Evolutionary conservation across 2,888 invertebrate species (phyloP), one percentile per base, ranked within the genome.

Genomic region (Lepidonotus clava): DNA sequence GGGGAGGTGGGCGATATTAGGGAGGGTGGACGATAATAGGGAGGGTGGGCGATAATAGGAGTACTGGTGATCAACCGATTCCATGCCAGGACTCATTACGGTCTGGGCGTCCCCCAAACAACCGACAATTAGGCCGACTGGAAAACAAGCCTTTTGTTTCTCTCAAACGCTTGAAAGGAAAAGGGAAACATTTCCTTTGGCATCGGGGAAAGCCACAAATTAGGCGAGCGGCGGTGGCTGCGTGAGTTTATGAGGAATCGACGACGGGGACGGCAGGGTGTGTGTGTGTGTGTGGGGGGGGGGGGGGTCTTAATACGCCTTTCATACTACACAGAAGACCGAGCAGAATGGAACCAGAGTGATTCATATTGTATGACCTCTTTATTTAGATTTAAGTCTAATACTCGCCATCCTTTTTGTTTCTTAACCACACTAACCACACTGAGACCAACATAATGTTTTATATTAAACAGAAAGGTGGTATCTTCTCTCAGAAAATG

Each of bases 91-190:
- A 46, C 80, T 51, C 80, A 80, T 80, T 80, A 80, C 28, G 18
- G 32, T 41, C 28, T 18, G 14, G 4, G 46, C 34, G 41, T 18
- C 28, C 46, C 41, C 24, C 24, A 80, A 80, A 80, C 41, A 80
- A 46, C 41, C 11, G 80, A 80, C 80, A 80, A 80, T 80, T 80
- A 80, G 80, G 80, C 41, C 8, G 80, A n/a, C 80, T 51, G 80
- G 46, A 80, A 80, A 80, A 80, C 80, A 80, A 46, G 80, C 80
- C 80, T 80, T 80, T 80, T 80, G 80, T 80, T 80, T 80, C 80
- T 32, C 80, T 80, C 41, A 80, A 80, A 41, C 80, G 80, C 80
- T 80, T 80, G 80, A 80, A 80, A 80, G 80, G 80, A 80, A 80
- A 80, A 80, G 80, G 51, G 80, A 46, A 51, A 80, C 80, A 80